phyloP scores from a whole-genome alignment of 2,888 invertebrate species.

The Sinohyriopsis cumingii region DNA sequence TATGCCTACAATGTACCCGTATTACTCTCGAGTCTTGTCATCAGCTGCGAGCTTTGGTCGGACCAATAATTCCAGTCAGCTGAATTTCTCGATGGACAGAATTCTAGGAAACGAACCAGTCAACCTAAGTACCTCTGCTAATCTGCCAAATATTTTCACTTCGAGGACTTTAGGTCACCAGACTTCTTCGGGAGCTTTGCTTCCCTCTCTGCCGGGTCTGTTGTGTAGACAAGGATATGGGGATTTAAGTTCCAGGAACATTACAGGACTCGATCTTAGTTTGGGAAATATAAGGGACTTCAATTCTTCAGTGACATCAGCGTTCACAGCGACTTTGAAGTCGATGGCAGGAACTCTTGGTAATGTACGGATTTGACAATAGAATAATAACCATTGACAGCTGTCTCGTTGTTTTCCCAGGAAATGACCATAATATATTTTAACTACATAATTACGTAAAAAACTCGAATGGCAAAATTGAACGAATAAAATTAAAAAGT shows the following conservation, averaged over 20 bases:
- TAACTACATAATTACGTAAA: too few species aligned
- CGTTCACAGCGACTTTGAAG: slow-evolving; percentile 39
- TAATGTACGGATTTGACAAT: slow-evolving; percentile 23
- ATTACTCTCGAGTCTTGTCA: slow-evolving; percentile 40
- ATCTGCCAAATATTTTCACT: slow-evolving; percentile 7
- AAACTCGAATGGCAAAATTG: too few species aligned
- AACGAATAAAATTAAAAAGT: too few species aligned
- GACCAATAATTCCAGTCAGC: slow-evolving; percentile 21
- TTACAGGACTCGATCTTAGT: slow-evolving; percentile 34
- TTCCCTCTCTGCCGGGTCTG: slow-evolving; percentile 21
- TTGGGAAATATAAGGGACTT: slow-evolving; percentile 31
- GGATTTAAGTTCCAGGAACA: slow-evolving; percentile 17
- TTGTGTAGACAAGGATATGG: slow-evolving; percentile 21
- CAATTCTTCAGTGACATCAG: slow-evolving; percentile 34
- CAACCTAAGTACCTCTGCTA: slow-evolving; percentile 32
- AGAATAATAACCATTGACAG: too few species aligned
- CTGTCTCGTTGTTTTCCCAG: too few species aligned
- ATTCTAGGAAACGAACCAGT: slow-evolving; percentile 41
- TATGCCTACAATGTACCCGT: slow-evolving; percentile 41
- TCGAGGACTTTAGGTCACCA: slow-evolving; percentile 12
- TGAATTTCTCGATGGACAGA: slow-evolving; percentile 48
- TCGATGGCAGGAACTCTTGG: slow-evolving; percentile 30
- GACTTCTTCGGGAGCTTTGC: slow-evolving; percentile 10
- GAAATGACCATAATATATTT: too few species aligned
- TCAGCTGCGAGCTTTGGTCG: slow-evolving; percentile 38